Base-by-base conservation (phyloP, 2,888 invertebrate genomes). In the Liposcelis brunnea region DNA sequence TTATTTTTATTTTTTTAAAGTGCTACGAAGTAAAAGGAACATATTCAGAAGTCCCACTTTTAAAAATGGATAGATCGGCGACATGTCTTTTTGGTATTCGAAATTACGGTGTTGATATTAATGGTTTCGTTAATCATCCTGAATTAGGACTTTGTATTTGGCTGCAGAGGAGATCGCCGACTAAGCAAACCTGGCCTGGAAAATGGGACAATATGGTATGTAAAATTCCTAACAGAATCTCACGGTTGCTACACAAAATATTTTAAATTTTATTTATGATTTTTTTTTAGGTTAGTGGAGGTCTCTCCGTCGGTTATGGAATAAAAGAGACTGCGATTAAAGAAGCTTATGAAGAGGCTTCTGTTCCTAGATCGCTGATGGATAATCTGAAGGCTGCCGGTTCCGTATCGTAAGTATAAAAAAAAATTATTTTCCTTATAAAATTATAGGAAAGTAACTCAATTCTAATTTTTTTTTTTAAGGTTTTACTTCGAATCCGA, bases 131-230 rank as follows among this genome's bases (percentile, higher is more conserved):
- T 44, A 75, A 74, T 58, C 82, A 89, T 64, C 84, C 85, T 31
- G 75, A 77, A 43, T 80, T 80, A 62, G 86, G 90, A 4, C 66
- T 90, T 37, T 87, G 86, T 64, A 75, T 90, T 58, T 94, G 94
- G 94, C 69, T 94, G 55, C 93, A 91, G 61, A 83, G 84, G 59
- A 72, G 94, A 56, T 84, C 91, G 52, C 74, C 80, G 50, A 87
- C 82, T 44, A 94, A 94, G 67, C 86, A 86, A 64, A 93, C 93
- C 34, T 94, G 90, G 85, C 93, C 94, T 49, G 86, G 85, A 42
- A 87, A 85, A 65, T 84, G 89, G 80, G 94, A 94, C 62, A 91
- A 90, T 60, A 89, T 94, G 79, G 91, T 68, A 55, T 53, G 52
- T 21, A 45, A 16, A 7, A 5, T 19, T 35, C 35, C 6, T 6